A percentile compares a stretch with the other conserved stretches of the same genome.
Evolutionary conservation across 2,113 vertebrate genomes (phyloP).

Genomic region (Callospermophilus lateralis): DNA sequence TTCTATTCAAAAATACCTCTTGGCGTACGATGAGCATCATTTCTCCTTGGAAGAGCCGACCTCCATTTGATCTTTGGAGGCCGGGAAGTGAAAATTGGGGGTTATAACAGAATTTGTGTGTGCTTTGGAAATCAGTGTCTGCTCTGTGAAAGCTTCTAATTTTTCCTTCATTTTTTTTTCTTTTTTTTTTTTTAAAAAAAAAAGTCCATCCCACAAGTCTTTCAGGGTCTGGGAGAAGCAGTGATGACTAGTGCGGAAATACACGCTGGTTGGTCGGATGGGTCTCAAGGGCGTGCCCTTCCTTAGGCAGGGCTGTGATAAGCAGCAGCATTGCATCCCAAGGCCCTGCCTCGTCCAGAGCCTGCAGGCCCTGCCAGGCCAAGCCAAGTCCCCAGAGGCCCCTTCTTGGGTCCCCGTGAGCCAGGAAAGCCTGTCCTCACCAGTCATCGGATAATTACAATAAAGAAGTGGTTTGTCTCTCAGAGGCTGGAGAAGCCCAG

Average conservation of each 20-base stretch:
- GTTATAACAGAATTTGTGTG: background rate
- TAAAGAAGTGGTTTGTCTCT: background rate
- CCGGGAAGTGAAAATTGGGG: background rate
- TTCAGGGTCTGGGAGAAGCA: background rate
- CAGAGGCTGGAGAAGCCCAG: too few relatives aligned
- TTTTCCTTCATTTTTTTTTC: background rate
- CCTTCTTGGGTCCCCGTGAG: accelerated
- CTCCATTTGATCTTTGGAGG: background rate
- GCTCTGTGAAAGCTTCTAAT: background rate
- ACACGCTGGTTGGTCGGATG: accelerated
- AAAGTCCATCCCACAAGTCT: background rate
- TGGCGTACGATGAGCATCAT: background rate
- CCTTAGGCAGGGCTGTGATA: background rate
- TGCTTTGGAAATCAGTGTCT: background rate
- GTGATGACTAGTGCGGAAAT: background rate
- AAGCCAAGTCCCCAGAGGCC: too few relatives aligned
- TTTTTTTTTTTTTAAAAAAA: background rate
- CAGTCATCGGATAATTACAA: background rate
- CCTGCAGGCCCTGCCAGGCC: too few relatives aligned
- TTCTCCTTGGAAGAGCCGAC: background rate
- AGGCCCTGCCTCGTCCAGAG: accelerated
- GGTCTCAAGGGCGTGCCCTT: background rate
- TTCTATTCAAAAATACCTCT: background rate
- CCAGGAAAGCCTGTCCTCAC: background rate
- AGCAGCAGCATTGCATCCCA: too few relatives aligned